phyloP scores from a whole-genome alignment of 2,113 vertebrate species.

The Onychostoma macrolepis region DNA sequence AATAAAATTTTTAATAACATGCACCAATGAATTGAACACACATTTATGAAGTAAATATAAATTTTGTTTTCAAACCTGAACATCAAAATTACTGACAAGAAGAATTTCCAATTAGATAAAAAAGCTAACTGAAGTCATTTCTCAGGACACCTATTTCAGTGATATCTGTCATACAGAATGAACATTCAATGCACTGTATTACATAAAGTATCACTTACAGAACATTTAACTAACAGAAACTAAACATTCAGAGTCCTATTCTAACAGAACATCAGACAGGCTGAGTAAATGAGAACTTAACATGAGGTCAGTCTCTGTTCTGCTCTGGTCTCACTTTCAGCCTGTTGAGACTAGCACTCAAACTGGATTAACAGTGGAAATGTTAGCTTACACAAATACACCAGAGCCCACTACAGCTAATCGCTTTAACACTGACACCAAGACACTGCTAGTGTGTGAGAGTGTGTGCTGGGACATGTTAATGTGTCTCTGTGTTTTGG shows the following conservation, averaged over 20 bases:
- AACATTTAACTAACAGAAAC: constrained; percentile 10
- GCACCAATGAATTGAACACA: background rate
- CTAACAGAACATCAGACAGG: constrained; percentile 6
- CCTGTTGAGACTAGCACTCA: constrained; percentile 26
- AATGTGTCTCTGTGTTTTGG: constrained; percentile 34
- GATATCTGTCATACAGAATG: background rate
- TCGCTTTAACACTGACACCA: constrained; percentile 43
- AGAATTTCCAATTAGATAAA: background rate
- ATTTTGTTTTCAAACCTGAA: background rate
- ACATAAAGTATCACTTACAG: background rate
- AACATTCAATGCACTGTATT: background rate
- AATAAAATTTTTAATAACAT: background rate
- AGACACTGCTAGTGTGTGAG: constrained; percentile 10
- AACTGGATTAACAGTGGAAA: constrained; percentile 41
- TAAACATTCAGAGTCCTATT: constrained; percentile 14
- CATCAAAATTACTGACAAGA: background rate
- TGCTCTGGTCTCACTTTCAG: background rate
- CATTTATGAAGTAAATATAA: background rate
- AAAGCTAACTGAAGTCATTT: background rate
- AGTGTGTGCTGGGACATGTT: constrained; percentile 5
- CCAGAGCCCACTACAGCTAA: constrained; percentile 45
- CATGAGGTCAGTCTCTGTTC: constrained; percentile 19
- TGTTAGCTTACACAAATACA: constrained; percentile 53
- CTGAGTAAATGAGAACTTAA: constrained; percentile 36
- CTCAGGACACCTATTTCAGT: background rate